A percentile compares a stretch with the other conserved stretches of the same genome.
Evolutionary conservation across 2,113 vertebrate genomes (phyloP).

Genomic region (Gopherus flavomarginatus): DNA sequence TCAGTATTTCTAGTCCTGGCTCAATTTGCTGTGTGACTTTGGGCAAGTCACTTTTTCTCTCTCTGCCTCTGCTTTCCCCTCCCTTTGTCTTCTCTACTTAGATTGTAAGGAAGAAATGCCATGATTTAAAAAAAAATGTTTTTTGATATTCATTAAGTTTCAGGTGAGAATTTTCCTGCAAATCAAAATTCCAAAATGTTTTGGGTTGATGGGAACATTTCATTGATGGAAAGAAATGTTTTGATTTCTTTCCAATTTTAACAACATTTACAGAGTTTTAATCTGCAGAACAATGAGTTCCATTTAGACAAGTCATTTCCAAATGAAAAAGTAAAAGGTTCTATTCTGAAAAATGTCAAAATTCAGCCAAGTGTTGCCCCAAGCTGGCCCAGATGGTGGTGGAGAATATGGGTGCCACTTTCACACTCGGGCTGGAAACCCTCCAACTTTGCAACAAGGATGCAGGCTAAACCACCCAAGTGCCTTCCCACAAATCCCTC

Average conservation of each 20-base stretch:
- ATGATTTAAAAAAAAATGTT: background rate
- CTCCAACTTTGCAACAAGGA: background rate
- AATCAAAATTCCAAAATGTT: background rate
- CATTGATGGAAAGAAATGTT: no score
- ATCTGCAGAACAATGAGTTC: background rate
- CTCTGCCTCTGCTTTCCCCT: background rate
- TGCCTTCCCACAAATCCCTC: background rate
- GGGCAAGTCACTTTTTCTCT: background rate
- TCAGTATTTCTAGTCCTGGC: background rate
- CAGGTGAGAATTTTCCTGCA: background rate
- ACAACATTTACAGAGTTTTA: background rate
- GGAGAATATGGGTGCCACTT: background rate
- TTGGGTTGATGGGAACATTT: background rate
- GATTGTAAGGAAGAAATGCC: background rate
- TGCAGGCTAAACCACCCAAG: background rate
- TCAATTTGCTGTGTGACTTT: background rate
- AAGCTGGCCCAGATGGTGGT: no score
- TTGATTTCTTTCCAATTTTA: background rate
- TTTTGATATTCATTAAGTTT: no score
- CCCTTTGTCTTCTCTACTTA: background rate
- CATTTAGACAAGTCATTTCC: background rate
- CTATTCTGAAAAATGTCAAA: background rate
- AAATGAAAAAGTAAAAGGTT: background rate
- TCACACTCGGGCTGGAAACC: background rate
- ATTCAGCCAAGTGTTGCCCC: background rate